These are phyloP conservation scores for Pardalotus punctatus DNA, from an alignment of 2,113 vertebrate genomes.

Conservation along the genomic window DNA sequence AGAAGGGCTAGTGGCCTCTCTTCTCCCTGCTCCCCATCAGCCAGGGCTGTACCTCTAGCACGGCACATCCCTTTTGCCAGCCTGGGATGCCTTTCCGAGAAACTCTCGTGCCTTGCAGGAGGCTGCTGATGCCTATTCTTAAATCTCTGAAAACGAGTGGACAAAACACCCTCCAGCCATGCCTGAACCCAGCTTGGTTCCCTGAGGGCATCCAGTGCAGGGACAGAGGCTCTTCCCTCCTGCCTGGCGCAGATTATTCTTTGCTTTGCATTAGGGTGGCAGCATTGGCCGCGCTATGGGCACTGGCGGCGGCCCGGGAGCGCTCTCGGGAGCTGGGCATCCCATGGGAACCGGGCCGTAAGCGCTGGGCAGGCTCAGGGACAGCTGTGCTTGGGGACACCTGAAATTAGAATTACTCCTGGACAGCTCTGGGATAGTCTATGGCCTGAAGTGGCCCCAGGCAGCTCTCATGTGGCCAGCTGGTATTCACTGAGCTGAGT, in stretches of 20 bases:
- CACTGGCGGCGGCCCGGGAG: not conserved
- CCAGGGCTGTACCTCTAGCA: accelerated
- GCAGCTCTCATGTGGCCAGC: not conserved
- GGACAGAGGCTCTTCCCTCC: not conserved
- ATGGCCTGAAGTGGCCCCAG: not conserved
- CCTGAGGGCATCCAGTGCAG: accelerated
- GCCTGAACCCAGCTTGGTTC: not conserved
- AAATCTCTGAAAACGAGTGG: not conserved
- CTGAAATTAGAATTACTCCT: not conserved
- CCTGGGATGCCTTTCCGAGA: not conserved
- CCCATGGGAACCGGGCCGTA: accelerated
- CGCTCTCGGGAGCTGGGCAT: not conserved
- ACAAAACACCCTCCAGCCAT: not conserved
- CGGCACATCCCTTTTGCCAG: not conserved
- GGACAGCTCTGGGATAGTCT: not conserved
- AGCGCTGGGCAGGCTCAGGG: not conserved
- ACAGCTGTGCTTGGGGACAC: not conserved
- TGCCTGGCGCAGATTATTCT: not conserved
- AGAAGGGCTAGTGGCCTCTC: not conserved
- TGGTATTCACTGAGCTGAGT: not conserved
- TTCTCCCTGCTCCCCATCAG: not conserved
- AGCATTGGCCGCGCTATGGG: not conserved
- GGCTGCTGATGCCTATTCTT: not conserved
- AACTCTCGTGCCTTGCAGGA: accelerated
- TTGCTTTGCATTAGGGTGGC: constrained; percentile 24